Base-by-base conservation (phyloP, 2,113 vertebrate species). In the Machaerirhynchus nigripectus region DNA sequence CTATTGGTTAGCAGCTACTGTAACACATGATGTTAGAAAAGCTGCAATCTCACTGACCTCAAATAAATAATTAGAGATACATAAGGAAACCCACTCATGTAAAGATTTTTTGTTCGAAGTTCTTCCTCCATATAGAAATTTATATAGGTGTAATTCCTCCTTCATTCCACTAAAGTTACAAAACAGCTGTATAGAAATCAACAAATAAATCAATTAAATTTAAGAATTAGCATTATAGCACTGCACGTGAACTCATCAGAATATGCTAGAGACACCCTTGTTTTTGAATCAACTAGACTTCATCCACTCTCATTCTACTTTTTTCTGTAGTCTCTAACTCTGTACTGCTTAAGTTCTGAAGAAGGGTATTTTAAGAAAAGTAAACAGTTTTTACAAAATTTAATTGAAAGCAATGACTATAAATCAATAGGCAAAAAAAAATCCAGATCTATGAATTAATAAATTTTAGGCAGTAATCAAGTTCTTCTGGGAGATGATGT, bases 1-100 rank as follows among this genome's bases (percentile, higher is more conserved):
- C 31, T 89, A 78, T 78, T 64, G 56, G 68, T 81, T 84, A 92
- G 67, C 52, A 80, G 88, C 92, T 95, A 93, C 85, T 75, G 64
- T 89, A 95, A 75, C 35, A 74, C 22, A 46, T 1, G 10, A 82
- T 52, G 35, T 56, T 86, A 61, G 40, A 61, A 20, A 79, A 93
- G 68, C 4, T 52, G 47, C 68, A 94, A 40, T 68, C 61, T 81
- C 39, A 60, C 39, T 50, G 17, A 63, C 35, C 13, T 64, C 52
- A 70, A 86, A 84, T n/a, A 89, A 90, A 61, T 77, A 83, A 63
- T 39, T 33, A 64, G 37, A 76, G 30, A 31, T 35, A 79, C 2
- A 12, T 19, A 90, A 24, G 26, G 56, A 93, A 91, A 88, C 9
- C 1, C 35, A 74, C 28, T 84, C 50, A 35, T 22, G 57, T 18